A percentile compares a stretch with the other conserved stretches of the same genome.
phyloP scores from a whole-genome alignment of 2,797 vertebrate genomes.

The Clangula hyemalis region DNA sequence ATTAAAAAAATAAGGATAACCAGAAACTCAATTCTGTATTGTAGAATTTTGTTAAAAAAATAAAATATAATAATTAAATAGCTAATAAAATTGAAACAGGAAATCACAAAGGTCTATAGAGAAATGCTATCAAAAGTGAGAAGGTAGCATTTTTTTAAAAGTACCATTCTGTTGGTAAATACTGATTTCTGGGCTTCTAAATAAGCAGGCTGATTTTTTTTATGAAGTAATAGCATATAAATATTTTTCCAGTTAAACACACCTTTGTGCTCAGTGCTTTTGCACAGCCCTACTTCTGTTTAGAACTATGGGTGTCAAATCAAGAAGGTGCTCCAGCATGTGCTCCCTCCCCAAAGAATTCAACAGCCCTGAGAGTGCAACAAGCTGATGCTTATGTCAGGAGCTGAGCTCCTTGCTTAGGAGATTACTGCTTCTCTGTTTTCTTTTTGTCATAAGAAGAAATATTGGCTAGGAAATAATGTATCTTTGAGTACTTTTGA shows the following conservation, averaged over 20 bases:
- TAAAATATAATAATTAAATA: no score
- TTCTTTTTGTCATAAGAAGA: neutral
- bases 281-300: neutral
- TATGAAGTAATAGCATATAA: neutral
- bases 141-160: neutral
- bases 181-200: neutral
- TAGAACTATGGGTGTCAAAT: neutral
- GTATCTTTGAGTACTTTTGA: no score
- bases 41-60: neutral
- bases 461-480: no score
- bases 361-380: neutral
- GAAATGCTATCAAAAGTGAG: neutral
- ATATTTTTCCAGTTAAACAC: neutral
- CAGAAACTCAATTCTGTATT: rapidly evolving
- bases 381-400: neutral
- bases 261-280: neutral
- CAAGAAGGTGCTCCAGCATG: neutral
- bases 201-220: neutral
- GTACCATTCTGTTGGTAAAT: neutral
- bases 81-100: neutral
- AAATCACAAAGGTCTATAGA: neutral
- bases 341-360: neutral
- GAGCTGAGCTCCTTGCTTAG: neutral
- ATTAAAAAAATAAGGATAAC: neutral
- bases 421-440: no score